Evolutionary conservation across 1,140 invertebrate species (phyloP).

Genomic region (Zophobas atratus): DNA sequence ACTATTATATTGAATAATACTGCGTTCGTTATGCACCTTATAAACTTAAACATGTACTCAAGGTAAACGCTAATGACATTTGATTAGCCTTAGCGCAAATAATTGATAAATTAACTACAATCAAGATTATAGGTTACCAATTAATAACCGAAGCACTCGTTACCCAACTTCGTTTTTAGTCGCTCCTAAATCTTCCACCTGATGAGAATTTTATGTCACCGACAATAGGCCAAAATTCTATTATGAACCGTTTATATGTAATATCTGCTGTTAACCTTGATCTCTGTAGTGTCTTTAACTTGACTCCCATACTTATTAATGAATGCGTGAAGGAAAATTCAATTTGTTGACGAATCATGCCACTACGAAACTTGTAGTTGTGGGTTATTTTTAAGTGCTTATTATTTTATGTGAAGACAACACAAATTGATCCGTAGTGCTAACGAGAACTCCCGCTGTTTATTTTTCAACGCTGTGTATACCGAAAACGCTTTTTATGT

Average conservation of each 20-base stretch:
- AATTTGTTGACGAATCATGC: background rate
- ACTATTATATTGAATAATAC: background rate
- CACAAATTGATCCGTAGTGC: constrained; percentile 6
- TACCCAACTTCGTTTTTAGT: background rate
- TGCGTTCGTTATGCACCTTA: background rate
- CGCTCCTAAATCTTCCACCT: constrained; percentile 18
- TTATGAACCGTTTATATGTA: background rate
- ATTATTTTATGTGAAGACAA: constrained; percentile 12
- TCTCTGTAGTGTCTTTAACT: background rate
- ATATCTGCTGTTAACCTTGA: constrained; percentile 10
- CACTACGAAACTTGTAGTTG: background rate
- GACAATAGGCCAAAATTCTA: too few species aligned
- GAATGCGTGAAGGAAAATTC: constrained; percentile 1
- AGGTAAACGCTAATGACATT: constrained; percentile 17
- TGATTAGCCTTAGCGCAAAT: constrained; percentile 17
- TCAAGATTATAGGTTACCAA: constrained; percentile 1
- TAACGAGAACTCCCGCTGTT: constrained; percentile 36
- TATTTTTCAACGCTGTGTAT: constrained; percentile 12
- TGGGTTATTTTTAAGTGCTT: constrained; percentile 6
- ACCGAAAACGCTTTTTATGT: constrained; percentile 5
- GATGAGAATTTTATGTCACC: background rate
- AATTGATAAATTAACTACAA: constrained; percentile 26
- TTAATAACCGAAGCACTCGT: too few species aligned
- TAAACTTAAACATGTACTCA: constrained; percentile 3
- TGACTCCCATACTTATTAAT: background rate